Base-by-base conservation (phyloP, 2,113 vertebrate species). In the Ceyx margarethae region DNA sequence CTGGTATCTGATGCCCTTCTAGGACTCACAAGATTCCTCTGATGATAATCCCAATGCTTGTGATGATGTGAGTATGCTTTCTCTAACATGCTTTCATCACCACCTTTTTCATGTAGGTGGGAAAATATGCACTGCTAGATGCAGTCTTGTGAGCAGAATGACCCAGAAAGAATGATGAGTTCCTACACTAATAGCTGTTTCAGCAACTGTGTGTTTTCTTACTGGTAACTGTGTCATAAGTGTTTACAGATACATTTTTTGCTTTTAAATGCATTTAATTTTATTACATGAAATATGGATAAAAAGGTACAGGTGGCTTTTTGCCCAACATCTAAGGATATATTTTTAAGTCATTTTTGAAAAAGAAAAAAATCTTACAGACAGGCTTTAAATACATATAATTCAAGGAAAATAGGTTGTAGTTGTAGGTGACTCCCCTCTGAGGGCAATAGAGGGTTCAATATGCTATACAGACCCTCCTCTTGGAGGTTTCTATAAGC, bases 61-160 rank as follows among this genome's bases (percentile, higher is more conserved):
- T 81, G 89, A 94, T 65, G 90, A 93, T 45, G 96, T 97, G 81
- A 97, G 96, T 96, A 61, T 72, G 9, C 19, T 56, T 88, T 77
- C 43, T 76, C 31, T 20, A 45, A 28, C 18, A 19, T 21, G 31
- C 79, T 73, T 83, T 79, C 10, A 37, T 62, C 14, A 43, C 20
- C 37, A 74, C 3, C 17, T n/a, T 81, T 93, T 87, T 68, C 23
- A 65, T 1, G 1, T 58, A 68, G 33, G 40, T 78, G 9, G 66
- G 42, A 72, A 84, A 86, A 57, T 42, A 72, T 87, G 26, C 48
- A 21, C 37, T 89, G 18, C 20, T 58, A 72, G 23, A 56, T 60
- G 31, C 35, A 72, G 25, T 58, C 33, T 43, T 86, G 26, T 48
- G 26, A 53, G 54, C 14, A 81, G 50, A 89, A 74, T 26, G 13